phyloP scores from a whole-genome alignment of 1,140 invertebrate species.

The Conus ventricosus region DNA sequence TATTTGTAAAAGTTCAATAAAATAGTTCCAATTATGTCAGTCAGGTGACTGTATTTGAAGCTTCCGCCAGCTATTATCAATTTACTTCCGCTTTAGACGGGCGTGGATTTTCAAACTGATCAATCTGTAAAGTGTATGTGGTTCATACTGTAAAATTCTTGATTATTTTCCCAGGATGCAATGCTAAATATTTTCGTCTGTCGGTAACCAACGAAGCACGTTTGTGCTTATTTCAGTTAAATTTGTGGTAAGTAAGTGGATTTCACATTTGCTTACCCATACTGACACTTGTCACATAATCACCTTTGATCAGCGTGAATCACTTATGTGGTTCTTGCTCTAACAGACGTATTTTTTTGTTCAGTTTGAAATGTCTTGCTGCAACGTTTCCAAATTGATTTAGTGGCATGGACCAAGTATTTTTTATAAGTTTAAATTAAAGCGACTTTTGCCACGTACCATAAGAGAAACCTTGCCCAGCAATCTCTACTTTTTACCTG shows the following conservation, averaged over 20 bases:
- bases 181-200: constrained; percentile 25
- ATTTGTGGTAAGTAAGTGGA: background rate
- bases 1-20: background rate
- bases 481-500: too few species aligned
- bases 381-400: too few species aligned
- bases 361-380: too few species aligned
- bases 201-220: constrained; percentile 22
- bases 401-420: too few species aligned
- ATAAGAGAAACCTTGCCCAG: too few species aligned
- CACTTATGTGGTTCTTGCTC: too few species aligned
- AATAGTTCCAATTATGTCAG: background rate
- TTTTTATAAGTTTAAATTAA: too few species aligned
- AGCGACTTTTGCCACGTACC: too few species aligned
- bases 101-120: background rate
- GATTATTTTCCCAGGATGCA: constrained; percentile 12
- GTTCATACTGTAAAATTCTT: background rate
- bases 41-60: constrained; percentile 8
- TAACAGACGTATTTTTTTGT: too few species aligned
- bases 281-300: too few species aligned
- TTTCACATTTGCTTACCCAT: too few species aligned
- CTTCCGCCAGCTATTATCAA: background rate
- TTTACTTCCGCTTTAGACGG: constrained; percentile 10
- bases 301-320: too few species aligned
- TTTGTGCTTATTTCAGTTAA: background rate
- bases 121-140: background rate